Conservation (phyloP, 2,888 invertebrate genomes). For the Andrena bicolor region DNA sequence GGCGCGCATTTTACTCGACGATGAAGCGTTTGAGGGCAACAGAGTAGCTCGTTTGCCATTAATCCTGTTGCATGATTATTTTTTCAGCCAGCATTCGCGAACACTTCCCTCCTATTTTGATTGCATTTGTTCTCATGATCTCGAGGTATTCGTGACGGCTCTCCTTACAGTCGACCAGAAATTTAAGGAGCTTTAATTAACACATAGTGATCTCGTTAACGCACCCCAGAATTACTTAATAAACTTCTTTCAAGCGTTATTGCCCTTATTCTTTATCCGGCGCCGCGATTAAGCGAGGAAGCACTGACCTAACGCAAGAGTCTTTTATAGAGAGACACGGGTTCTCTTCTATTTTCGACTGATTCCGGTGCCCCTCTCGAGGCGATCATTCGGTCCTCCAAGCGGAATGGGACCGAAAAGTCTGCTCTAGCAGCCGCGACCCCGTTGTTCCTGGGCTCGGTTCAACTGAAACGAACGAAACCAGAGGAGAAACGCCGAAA, state of each 20-base stretch:
- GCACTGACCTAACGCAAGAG: conserved; percentile 9
- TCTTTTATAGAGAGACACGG: not conserved
- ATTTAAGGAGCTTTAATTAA: not conserved
- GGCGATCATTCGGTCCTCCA: conserved; percentile 12
- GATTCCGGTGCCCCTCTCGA: not conserved
- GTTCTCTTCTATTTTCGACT: not conserved
- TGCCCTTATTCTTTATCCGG: not conserved
- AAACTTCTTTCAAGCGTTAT: not conserved
- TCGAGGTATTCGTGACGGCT: not conserved
- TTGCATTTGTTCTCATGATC: not conserved
- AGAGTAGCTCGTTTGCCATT: not conserved
- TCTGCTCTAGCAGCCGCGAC: not conserved
- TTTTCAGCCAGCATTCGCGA: no score
- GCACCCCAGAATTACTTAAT: not conserved
- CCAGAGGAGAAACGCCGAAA: conserved; percentile 35
- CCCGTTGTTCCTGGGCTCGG: conserved; percentile 16
- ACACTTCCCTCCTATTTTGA: no score
- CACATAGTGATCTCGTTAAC: not conserved
- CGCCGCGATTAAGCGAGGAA: conserved; percentile 8
- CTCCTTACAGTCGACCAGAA: not conserved
- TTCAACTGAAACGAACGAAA: conserved; percentile 6
- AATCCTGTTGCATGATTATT: no score
- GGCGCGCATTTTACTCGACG: not conserved
- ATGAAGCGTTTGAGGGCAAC: not conserved
- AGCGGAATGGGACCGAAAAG: conserved; percentile 14